phyloP scores from a whole-genome alignment of 2,888 invertebrate species.

The Mythimna impura region DNA sequence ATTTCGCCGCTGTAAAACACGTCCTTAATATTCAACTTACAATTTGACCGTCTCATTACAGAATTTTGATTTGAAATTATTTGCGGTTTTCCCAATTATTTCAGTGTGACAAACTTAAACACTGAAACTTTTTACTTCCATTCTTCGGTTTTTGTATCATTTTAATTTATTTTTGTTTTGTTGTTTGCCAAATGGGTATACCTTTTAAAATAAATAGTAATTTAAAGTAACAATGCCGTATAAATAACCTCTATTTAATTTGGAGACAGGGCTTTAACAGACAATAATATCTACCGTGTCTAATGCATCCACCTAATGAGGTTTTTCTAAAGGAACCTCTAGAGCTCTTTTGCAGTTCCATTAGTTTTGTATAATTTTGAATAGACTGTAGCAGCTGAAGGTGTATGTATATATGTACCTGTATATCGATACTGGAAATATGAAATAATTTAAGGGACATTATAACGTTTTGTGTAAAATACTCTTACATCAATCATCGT shows the following conservation, averaged over 20 bases:
- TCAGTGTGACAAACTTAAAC: slow-evolving; percentile 1
- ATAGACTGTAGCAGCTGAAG: too few relatives aligned
- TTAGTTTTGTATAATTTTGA: neutral
- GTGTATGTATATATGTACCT: too few relatives aligned
- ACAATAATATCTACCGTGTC: slow-evolving; percentile 31
- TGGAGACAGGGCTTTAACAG: slow-evolving; percentile 9
- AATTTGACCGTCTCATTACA: neutral
- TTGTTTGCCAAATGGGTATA: slow-evolving; percentile 2
- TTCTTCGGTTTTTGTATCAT: slow-evolving; percentile 13
- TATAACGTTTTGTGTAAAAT: too few relatives aligned
- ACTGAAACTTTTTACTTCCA: slow-evolving; percentile 12
- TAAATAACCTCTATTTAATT: slow-evolving; percentile 21
- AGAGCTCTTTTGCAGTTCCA: neutral
- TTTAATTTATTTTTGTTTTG: slow-evolving; percentile 10
- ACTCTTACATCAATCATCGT: too few relatives aligned
- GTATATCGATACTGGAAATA: too few relatives aligned
- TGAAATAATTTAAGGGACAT: too few relatives aligned
- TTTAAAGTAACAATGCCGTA: slow-evolving; percentile 38
- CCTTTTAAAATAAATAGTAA: slow-evolving; percentile 36
- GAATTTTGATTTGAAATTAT: neutral
- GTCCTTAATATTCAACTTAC: neutral
- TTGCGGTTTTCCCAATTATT: neutral
- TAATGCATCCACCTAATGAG: slow-evolving; percentile 33
- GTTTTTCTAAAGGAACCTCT: slow-evolving; percentile 14
- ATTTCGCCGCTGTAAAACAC: neutral